Evolutionary conservation across 2,888 invertebrate genomes (phyloP), one percentile per base, ranked within the genome.

Genomic region (Caenorhabditis sp.): DNA sequence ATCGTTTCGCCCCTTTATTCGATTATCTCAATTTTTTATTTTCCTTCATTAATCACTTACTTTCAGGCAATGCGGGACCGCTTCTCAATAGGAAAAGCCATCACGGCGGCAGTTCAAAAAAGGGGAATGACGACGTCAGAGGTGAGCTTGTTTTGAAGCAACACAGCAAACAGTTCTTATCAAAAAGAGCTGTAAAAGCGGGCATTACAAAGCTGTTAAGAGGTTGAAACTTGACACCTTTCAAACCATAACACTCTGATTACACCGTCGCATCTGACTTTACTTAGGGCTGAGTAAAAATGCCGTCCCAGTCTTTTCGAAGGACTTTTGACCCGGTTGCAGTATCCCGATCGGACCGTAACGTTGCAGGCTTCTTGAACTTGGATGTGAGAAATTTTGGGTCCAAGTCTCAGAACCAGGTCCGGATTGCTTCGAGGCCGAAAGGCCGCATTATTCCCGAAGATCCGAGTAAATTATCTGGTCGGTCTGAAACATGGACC

Each of bases 71-170:
- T 68, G 68, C 50, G 68, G 58, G 68, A 68, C 41, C 68, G 68
- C 50, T 68, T 68, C 24, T 68, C 68, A 15, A 68, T 68, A 52
- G 59, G 58, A 59, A 41, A 58, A 43, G 68, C 68, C 35, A 68
- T 68, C 35, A 48, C 68, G n/a, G 58, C 15, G 22, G 58, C 58
- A 9, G 50, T 68, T n/a, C 50, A 58, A 20, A 68, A 32, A 43
- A 50, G 68, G 30, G 50, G 50, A 52, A 68, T 68, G 68, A 32
- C 58, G 13, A 68, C 59, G n/a, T 30, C 27, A 8, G 68, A 68
- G 50, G 68, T 68, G 43, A 68, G 68, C 2, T n/a, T 17, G 32
- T 26, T 35, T 32, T 1, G n/a, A 22, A 22, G 1, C n/a, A n/a
- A n/a, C n/a, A n/a, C 37, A 35, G 27, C 46, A 58, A 41, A 50